These are phyloP conservation scores for Synodontis membranacea DNA, from an alignment of 2,113 vertebrate species.

Conservation along the genomic window DNA sequence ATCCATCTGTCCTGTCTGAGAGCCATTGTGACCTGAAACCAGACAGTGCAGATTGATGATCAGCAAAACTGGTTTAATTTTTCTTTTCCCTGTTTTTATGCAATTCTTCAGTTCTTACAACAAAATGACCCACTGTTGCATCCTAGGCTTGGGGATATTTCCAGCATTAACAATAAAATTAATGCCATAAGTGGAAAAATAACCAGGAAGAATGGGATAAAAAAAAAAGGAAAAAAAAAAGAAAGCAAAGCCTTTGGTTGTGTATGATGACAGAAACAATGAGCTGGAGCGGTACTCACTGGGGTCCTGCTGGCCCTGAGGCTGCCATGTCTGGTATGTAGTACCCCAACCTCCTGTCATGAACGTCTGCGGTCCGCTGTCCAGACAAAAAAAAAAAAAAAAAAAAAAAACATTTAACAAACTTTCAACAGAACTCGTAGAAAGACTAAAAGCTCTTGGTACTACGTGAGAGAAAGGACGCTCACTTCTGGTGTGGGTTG, in stretches of 20 bases:
- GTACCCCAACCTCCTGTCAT: slow-evolving; percentile 95
- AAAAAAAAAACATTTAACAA: slow-evolving; percentile 30
- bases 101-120: neutral
- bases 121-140: neutral
- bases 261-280: neutral
- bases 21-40: slow-evolving; percentile 75
- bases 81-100: neutral
- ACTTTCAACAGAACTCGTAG: neutral
- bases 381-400: slow-evolving; percentile 48
- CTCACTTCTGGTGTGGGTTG: slow-evolving; percentile 95
- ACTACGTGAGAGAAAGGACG: neutral
- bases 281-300: slow-evolving; percentile 71
- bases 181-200: slow-evolving; percentile 20
- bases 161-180: slow-evolving; percentile 21
- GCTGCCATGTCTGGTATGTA: slow-evolving; percentile 96
- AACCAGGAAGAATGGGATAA: neutral
- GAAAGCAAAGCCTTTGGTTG: neutral
- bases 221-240: neutral
- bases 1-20: slow-evolving; percentile 76
- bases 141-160: slow-evolving; percentile 9
- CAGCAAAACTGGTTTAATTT: slow-evolving; percentile 12
- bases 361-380: slow-evolving; percentile 90
- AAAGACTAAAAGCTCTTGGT: neutral
- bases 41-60: slow-evolving; percentile 55
- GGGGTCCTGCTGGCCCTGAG: slow-evolving; percentile 91